A percentile compares a stretch with the other conserved stretches of the same genome.
These are phyloP conservation scores for Gryon sp. DNA, from an alignment of 1,140 invertebrate species.

Conservation along the genomic window DNA sequence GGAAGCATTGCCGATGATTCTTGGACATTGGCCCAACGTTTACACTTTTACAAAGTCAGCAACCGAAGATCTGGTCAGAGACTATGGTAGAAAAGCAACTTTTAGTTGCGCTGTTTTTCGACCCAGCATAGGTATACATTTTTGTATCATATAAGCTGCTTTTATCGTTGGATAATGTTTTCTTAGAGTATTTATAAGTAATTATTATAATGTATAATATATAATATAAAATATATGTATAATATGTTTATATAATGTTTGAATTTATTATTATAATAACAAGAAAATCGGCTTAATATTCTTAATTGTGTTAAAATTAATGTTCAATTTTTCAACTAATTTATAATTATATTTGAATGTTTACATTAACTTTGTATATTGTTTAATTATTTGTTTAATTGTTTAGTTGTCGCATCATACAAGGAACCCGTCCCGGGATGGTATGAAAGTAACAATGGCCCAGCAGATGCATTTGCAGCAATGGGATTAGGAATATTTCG, in stretches of 20 bases:
- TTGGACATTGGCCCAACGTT: constrained; percentile 81
- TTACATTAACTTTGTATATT: background rate
- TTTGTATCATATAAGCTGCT: background rate
- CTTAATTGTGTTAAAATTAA: no score
- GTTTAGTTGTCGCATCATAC: constrained; percentile 84
- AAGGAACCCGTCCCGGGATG: constrained; percentile 85
- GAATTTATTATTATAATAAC: no score
- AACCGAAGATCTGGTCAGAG: constrained; percentile 81
- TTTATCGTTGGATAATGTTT: no score
- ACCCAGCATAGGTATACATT: constrained; percentile 81
- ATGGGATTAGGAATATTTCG: constrained; percentile 85
- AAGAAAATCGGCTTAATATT: no score
- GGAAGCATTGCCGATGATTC: constrained; percentile 70
- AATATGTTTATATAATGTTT: no score
- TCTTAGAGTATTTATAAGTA: no score
- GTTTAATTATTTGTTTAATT: background rate
- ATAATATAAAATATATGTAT: no score
- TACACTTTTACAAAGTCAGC: constrained; percentile 82
- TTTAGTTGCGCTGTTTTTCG: constrained; percentile 82
- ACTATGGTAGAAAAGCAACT: constrained; percentile 74
- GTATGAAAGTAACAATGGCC: constrained; percentile 88
- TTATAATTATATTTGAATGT: no score
- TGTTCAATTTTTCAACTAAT: no score
- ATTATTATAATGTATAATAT: constrained; percentile 3
- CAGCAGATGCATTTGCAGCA: constrained; percentile 80